Percentiles rank a stretch among this genome's conserved stretches.
Conservation (phyloP, 2,888 invertebrate species). For the Cheilosia variabilis region DNA sequence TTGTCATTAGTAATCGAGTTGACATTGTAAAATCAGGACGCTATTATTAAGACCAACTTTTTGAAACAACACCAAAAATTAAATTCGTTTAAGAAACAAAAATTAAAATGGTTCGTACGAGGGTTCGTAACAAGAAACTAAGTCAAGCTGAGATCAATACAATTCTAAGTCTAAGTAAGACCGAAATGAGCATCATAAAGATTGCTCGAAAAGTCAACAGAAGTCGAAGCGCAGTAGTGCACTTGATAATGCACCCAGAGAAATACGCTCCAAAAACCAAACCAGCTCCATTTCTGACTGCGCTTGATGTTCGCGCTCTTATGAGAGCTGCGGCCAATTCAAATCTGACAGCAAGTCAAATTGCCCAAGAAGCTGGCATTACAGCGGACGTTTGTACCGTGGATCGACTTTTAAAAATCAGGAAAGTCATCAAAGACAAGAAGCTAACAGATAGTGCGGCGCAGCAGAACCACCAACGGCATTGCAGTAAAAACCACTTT, state of each 20-base stretch:
- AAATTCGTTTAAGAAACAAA: no score
- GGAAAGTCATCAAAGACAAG: background rate
- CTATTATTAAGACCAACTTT: no score
- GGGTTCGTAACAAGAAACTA: background rate
- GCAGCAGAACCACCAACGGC: background rate
- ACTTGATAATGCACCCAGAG: constrained; percentile 15
- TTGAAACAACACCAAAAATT: background rate
- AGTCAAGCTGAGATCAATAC: background rate
- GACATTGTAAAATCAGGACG: no score
- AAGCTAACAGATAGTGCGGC: background rate
- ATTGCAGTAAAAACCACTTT: background rate
- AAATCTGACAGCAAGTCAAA: constrained; percentile 4
- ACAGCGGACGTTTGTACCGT: background rate
- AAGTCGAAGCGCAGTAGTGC: background rate
- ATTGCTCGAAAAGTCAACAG: background rate
- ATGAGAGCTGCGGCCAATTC: background rate
- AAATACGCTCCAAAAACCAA: background rate
- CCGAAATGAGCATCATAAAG: background rate
- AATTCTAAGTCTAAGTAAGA: background rate
- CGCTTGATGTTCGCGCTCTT: constrained; percentile 2
- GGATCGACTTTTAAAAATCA: background rate
- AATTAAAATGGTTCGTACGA: background rate
- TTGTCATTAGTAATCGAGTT: no score
- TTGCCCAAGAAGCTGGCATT: background rate
- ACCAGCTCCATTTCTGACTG: background rate